Evolutionary conservation across 2,113 vertebrate species (phyloP), one percentile per base, ranked within the genome.

Genomic region (Spea multiplicata): DNA sequence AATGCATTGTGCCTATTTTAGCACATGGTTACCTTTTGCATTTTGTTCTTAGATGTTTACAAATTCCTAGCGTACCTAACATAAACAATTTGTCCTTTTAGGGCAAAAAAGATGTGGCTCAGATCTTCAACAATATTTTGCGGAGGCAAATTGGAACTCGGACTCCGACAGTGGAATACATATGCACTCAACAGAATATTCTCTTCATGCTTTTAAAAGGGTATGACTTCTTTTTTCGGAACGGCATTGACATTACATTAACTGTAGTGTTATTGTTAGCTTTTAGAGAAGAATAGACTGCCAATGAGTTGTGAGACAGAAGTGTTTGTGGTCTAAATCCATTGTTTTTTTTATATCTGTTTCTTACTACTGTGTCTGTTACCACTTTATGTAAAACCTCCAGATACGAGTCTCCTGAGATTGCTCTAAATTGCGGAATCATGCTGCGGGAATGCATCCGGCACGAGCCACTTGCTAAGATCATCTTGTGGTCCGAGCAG

Each of bases 41-140:
- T 30, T 30, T 30, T 30, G 30, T 30, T 57, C 14, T 57, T 30
- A 30, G 30, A 30, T 30, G 30, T 30, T 30, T 30, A 30, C 30
- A 30, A 1, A 1, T 30, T 30, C 30, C 30, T 30, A 30, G 30
- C 30, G 30, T 30, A 30, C 30, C 1, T 30, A 30, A 30, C 30
- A 2, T 30, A 30, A 30, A 45, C 3, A 66, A 66, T 44, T 6
- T 14, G 10, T 70, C 50, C 5, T 89, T 88, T 88, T 86, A 98
- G 96, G 96, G 96, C 81, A 98, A 98, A 88, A 98, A 98, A 89
- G 96, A 98, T 66, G 96, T 98, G 82, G 96, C 96, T 79, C 96
- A 98, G 80, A 98, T 98, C 90, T 98, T 98, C 90, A 98, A 98
- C 91, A 98, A 98, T 89, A 98, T 98, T 88, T 90, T 98, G 85